phyloP scores from a whole-genome alignment of 2,113 vertebrate species.

The Bujurquina vittata region DNA sequence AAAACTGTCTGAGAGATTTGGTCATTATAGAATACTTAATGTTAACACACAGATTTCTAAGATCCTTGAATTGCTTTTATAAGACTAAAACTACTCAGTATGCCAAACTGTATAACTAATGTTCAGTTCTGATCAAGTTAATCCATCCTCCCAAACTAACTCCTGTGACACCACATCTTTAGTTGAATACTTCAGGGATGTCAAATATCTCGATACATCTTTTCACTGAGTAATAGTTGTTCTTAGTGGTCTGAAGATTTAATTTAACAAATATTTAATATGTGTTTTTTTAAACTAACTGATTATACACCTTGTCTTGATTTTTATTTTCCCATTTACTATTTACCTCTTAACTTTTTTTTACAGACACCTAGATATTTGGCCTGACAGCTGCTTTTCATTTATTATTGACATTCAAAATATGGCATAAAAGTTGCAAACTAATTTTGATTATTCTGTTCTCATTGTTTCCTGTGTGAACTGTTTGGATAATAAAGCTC shows the following conservation, averaged over 20 bases:
- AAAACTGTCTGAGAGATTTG: conserved; percentile 19
- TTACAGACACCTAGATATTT: background rate
- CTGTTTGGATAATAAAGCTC: background rate
- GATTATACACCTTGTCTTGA: background rate
- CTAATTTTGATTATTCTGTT: background rate
- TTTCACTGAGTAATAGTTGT: background rate
- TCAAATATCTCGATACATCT: background rate
- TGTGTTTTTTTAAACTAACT: background rate
- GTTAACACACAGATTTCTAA: background rate
- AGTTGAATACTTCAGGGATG: background rate
- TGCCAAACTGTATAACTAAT: background rate
- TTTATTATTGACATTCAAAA: background rate
- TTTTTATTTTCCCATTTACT: too few relatives aligned
- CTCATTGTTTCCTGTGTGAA: background rate
- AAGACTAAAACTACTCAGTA: background rate
- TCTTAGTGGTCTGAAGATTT: background rate
- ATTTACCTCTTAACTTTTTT: background rate
- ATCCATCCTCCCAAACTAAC: too few relatives aligned
- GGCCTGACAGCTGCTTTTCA: background rate
- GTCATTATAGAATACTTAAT: background rate
- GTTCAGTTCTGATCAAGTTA: background rate
- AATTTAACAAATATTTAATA: background rate
- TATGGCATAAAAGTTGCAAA: background rate
- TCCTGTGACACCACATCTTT: background rate
- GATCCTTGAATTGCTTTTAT: background rate